Base-by-base conservation (phyloP, 2,113 vertebrate species). In the Pelusios castaneus region DNA sequence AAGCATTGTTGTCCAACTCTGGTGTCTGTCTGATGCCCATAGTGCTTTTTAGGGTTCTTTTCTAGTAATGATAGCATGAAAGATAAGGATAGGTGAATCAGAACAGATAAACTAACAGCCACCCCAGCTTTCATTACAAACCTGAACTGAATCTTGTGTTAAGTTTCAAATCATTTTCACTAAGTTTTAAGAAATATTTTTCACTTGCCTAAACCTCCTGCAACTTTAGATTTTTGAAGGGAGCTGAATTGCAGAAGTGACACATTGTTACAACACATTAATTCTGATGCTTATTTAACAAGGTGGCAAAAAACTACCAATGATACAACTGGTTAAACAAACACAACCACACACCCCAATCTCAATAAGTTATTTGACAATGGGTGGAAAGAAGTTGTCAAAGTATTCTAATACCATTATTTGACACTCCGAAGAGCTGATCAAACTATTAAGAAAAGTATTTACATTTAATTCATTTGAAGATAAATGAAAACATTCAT, bases 61-160 rank as follows among this genome's bases (percentile, higher is more conserved):
- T 38, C 63, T 70, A 70, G n/a, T 38, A 70, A 70, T 22, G 17
- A 70, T 38, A 70, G 21, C 63, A 70, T 16, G 19, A 22, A 70
- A 70, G 63, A 38, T 22, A 70, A 38, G 63, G 63, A 70, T 38
- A 5, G 63, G 5, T 70, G n/a, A 70, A 81, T 51, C 13, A 73
- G 10, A 34, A 0, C 63, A 70, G 19, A n/a, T 0, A 29, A 41
- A 8, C 14, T 2, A 21, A 16, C 83, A 86, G 1, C 2, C 0
- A 22, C 38, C 1, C 11, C 4, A 51, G 80, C 41, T 4, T 88
- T 47, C 1, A 1, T 38, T 52, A 2, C 73, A 75, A 8, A 75
- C 34, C 63, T 22, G 63, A 38, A 38, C 34, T 70, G 34, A 70
- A 38, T 19, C n/a, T 70, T 70, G 34, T 70, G 70, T 25, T 80